Evolutionary conservation across 2,797 vertebrate species (phyloP).

Genomic region (Clarias platycephalus): DNA sequence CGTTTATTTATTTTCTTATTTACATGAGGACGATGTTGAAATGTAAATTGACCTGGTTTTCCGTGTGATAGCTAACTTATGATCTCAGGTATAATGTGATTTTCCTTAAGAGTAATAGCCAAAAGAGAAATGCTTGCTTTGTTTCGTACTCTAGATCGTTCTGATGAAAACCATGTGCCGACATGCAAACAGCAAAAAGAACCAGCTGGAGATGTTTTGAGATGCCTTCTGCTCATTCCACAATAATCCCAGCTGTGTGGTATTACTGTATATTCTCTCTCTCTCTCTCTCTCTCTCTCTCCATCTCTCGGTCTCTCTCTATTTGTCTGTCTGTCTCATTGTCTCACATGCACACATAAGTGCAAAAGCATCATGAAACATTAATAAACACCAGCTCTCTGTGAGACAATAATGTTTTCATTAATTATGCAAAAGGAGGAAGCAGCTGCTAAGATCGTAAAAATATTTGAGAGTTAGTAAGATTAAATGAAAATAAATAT

Average conservation of each 20-base stretch:
- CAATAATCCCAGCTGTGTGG: slow-evolving; percentile 7
- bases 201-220: slow-evolving; percentile 20
- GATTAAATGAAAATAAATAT: neutral
- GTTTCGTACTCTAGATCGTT: neutral
- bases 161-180: neutral
- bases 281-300: neutral
- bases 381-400: slow-evolving; percentile 71
- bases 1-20: no score
- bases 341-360: slow-evolving; percentile 10
- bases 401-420: slow-evolving; percentile 66
- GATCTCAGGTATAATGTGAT: neutral
- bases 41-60: neutral
- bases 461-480: slow-evolving; percentile 19
- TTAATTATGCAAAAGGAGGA: slow-evolving; percentile 72
- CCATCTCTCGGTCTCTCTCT: slow-evolving; percentile 22
- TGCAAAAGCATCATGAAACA: slow-evolving; percentile 65
- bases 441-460: slow-evolving; percentile 45
- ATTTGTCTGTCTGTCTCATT: slow-evolving; percentile 3
- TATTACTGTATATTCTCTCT: neutral
- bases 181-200: neutral
- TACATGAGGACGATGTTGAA: neutral
- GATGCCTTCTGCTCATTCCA: slow-evolving; percentile 22
- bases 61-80: neutral
- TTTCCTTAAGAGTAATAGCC: neutral
- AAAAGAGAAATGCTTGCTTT: neutral